Percentiles rank a stretch among this genome's conserved stretches.
These are phyloP conservation scores for Deilephila elpenor DNA, from an alignment of 2,888 invertebrate species.

Conservation along the genomic window DNA sequence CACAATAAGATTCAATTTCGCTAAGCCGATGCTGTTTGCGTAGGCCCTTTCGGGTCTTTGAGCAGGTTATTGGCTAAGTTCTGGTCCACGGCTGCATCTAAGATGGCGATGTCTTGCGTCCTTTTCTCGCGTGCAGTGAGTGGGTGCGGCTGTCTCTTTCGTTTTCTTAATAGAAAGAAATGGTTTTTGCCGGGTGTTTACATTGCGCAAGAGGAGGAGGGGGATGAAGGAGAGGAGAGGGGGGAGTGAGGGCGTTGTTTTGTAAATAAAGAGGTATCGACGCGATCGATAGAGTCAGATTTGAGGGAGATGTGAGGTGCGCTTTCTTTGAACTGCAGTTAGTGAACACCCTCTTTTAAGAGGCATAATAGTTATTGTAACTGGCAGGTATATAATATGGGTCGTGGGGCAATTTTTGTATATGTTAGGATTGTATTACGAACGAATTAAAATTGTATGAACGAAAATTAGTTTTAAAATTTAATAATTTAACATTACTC, in stretches of 20 bases:
- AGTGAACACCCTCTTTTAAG: not conserved
- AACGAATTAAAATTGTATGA: too few species aligned
- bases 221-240: slow-evolving; percentile 54
- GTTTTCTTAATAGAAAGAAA: slow-evolving; percentile 78
- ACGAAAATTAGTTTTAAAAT: too few species aligned
- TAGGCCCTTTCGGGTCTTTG: slow-evolving; percentile 58
- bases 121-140: slow-evolving; percentile 44
- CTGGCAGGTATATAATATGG: not conserved
- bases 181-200: slow-evolving; percentile 69
- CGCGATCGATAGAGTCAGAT: slow-evolving; percentile 55
- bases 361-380: not conserved
- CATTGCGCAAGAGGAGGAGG: slow-evolving; percentile 67
- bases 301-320: slow-evolving; percentile 38
- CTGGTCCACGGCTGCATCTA: slow-evolving; percentile 82
- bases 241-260: slow-evolving; percentile 62
- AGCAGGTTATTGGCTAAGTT: slow-evolving; percentile 80
- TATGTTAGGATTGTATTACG: not conserved
- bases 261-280: slow-evolving; percentile 72
- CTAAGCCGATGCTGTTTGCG: slow-evolving; percentile 15
- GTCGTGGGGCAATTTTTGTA: not conserved
- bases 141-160: slow-evolving; percentile 54
- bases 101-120: slow-evolving; percentile 76
- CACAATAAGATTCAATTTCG: slow-evolving; percentile 30
- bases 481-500: too few species aligned
- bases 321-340: slow-evolving; percentile 25